Percentiles rank a stretch among this genome's conserved stretches.
Evolutionary conservation across 2,113 vertebrate genomes (phyloP).

Genomic region (Choloepus hoffmanni): DNA sequence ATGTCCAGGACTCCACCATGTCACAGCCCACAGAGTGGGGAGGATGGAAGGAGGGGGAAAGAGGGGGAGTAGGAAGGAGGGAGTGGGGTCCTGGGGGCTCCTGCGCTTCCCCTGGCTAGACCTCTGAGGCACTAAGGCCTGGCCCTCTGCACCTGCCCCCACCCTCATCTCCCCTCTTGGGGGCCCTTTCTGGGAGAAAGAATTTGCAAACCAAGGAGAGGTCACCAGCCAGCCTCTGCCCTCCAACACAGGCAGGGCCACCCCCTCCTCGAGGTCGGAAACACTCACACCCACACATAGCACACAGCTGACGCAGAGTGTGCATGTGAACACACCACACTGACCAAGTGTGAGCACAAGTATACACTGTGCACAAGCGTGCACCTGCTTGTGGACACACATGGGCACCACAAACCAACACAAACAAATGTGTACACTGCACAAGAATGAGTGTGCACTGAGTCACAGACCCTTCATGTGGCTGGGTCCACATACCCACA

Average conservation of each 20-base stretch:
- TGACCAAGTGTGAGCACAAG: not conserved
- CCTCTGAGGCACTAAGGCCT: not conserved
- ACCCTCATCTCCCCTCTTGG: not conserved
- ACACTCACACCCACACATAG: not conserved
- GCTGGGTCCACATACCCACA: not conserved
- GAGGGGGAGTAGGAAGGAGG: not conserved
- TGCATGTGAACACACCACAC: not conserved
- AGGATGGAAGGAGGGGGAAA: not conserved
- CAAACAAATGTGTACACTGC: not conserved
- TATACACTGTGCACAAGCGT: not conserved
- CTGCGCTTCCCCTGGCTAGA: not conserved
- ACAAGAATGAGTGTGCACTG: not conserved
- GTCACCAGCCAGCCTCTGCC: not conserved
- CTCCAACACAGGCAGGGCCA: not conserved
- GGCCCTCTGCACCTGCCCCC: not conserved
- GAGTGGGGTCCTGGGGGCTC: not conserved
- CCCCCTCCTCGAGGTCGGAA: not conserved
- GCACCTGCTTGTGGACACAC: not conserved
- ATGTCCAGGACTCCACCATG: not conserved
- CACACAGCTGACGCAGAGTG: fast-evolving
- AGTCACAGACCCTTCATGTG: not conserved
- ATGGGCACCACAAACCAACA: not conserved
- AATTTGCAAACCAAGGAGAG: not conserved
- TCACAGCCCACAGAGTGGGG: not conserved
- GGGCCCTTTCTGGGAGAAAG: not conserved